Percentiles rank a stretch among this genome's conserved stretches.
phyloP scores from a whole-genome alignment of 2,888 invertebrate species.

The Tortricodes alternella region DNA sequence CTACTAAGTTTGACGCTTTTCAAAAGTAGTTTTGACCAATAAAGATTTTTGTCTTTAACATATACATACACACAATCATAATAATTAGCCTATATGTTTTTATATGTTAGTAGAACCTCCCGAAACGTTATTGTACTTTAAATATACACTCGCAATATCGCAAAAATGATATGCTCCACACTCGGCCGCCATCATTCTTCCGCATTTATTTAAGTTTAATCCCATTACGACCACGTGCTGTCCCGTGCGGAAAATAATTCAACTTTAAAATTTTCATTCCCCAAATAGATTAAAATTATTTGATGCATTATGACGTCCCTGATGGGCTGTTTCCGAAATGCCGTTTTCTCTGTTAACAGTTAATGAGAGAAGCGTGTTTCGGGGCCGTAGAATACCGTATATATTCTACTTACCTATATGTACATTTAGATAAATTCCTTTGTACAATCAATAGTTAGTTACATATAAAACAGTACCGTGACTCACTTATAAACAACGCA shows the following conservation, averaged over 20 bases:
- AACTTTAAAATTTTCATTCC: constrained; percentile 5
- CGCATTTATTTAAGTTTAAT: constrained; percentile 17
- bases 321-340: constrained; percentile 5
- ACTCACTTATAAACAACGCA: too few relatives aligned
- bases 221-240: constrained; percentile 6
- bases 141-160: background rate
- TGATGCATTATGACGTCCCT: constrained; percentile 23
- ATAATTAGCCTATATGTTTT: too few relatives aligned
- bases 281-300: constrained; percentile 25
- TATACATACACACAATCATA: too few relatives aligned
- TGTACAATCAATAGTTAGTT: too few relatives aligned
- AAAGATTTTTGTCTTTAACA: too few relatives aligned
- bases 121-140: too few relatives aligned
- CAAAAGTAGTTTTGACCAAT: too few relatives aligned
- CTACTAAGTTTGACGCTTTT: too few relatives aligned
- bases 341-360: background rate
- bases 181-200: background rate
- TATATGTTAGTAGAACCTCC: too few relatives aligned
- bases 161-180: background rate
- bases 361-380: background rate
- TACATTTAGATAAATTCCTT: too few relatives aligned
- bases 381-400: background rate
- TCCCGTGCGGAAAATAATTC: constrained; percentile 15
- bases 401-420: too few relatives aligned
- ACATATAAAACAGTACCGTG: too few relatives aligned